Percentiles rank a stretch among this genome's conserved stretches.
These are phyloP conservation scores for Leptoteleia sp. DNA, from an alignment of 1,140 invertebrate genomes.

Conservation along the genomic window DNA sequence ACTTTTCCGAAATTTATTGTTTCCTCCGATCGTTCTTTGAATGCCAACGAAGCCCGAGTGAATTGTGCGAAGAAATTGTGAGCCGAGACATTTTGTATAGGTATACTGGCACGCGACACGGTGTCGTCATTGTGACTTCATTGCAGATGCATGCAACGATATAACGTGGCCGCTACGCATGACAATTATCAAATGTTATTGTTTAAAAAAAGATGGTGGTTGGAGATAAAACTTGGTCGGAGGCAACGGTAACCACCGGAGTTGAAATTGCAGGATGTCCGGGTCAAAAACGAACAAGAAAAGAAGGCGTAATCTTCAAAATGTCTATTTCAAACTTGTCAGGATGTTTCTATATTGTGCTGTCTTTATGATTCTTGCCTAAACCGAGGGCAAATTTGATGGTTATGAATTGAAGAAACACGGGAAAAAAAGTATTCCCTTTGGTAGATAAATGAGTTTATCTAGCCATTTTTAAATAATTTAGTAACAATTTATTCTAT, in stretches of 20 bases:
- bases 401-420: too few species aligned
- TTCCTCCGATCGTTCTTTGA: slow-evolving; percentile 56
- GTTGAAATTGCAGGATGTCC: slow-evolving; percentile 78
- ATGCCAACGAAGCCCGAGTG: slow-evolving; percentile 54
- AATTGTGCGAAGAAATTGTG: slow-evolving; percentile 39
- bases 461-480: too few species aligned
- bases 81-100: slow-evolving; percentile 48
- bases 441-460: too few species aligned
- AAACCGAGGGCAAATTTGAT: too few species aligned
- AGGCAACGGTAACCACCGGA: slow-evolving; percentile 58
- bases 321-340: too few species aligned
- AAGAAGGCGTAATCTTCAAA: too few species aligned
- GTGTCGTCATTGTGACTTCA: slow-evolving; percentile 68
- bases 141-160: slow-evolving; percentile 76
- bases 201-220: slow-evolving; percentile 64
- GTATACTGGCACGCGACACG: slow-evolving; percentile 77
- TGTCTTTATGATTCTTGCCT: too few species aligned
- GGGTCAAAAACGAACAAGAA: slow-evolving; percentile 61
- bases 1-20: slow-evolving; percentile 47
- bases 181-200: slow-evolving; percentile 73
- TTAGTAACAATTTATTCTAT: too few species aligned
- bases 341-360: too few species aligned
- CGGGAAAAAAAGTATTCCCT: too few species aligned
- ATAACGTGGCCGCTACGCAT: slow-evolving; percentile 73
- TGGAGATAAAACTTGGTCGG: slow-evolving; percentile 38